phyloP scores from a whole-genome alignment of 2,888 invertebrate genomes.

The Temnothorax unifasciatus region DNA sequence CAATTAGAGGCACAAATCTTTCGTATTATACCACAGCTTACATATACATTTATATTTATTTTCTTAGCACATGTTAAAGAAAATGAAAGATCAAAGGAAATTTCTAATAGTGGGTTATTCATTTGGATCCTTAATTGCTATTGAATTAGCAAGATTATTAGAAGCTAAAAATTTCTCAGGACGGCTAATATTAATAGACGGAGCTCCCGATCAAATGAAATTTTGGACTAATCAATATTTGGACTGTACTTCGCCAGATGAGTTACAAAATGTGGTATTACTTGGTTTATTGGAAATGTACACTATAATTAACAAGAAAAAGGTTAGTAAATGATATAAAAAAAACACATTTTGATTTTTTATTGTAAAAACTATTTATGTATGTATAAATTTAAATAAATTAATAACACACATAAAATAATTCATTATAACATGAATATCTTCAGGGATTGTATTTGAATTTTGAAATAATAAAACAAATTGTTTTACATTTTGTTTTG shows the following conservation, averaged over 20 bases:
- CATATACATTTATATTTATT: background rate
- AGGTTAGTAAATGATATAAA: background rate
- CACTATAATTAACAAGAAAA: background rate
- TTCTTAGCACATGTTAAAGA: background rate
- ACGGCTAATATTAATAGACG: slow-evolving; percentile 19
- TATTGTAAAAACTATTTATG: background rate
- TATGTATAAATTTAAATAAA: background rate
- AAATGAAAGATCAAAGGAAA: background rate
- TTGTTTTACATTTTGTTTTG: no score
- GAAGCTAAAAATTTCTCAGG: slow-evolving; percentile 2
- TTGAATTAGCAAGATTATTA: slow-evolving; percentile 28
- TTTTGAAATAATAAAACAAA: no score
- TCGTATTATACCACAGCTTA: background rate
- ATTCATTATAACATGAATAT: no score
- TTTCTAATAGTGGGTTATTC: slow-evolving; percentile 30
- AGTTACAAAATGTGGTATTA: background rate
- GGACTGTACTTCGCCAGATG: background rate
- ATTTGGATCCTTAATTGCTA: background rate
- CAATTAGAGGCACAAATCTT: background rate
- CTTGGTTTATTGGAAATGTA: background rate
- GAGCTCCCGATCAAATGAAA: slow-evolving; percentile 2
- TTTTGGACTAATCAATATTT: background rate
- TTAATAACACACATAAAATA: no score
- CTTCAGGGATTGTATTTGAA: no score
- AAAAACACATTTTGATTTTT: background rate